A percentile compares a stretch with the other conserved stretches of the same genome.
These are phyloP conservation scores for Ammodytes marinus DNA, from an alignment of 2,113 vertebrate genomes.

Conservation along the genomic window DNA sequence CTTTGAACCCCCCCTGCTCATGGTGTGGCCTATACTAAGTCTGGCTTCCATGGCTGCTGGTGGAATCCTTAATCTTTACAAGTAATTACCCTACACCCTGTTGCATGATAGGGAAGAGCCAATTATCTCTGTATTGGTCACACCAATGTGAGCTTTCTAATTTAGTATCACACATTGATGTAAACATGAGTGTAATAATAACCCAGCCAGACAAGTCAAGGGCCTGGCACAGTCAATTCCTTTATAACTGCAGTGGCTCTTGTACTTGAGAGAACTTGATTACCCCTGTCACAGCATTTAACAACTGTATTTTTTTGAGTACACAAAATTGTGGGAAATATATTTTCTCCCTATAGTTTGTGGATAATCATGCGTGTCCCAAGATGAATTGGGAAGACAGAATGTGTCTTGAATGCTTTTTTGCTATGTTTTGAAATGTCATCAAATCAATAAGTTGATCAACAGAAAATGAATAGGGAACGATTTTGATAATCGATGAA, in stretches of 20 bases:
- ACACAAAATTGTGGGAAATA: not conserved
- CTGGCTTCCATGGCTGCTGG: conserved; percentile 27
- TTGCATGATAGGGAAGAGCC: not conserved
- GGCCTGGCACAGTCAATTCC: not conserved
- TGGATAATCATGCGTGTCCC: not conserved
- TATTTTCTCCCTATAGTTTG: not conserved
- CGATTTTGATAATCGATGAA: not conserved
- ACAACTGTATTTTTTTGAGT: not conserved
- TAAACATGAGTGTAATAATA: not conserved
- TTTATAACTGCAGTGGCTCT: not conserved
- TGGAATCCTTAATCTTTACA: conserved; percentile 64
- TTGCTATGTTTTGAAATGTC: not conserved
- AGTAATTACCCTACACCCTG: conserved; percentile 19
- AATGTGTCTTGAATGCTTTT: not conserved
- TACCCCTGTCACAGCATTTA: not conserved
- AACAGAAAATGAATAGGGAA: not conserved
- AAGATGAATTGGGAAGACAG: not conserved
- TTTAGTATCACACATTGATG: not conserved
- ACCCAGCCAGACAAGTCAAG: not conserved
- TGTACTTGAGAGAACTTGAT: not conserved
- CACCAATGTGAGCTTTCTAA: not conserved
- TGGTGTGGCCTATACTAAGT: conserved; percentile 33
- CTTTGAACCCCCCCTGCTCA: conserved; percentile 36
- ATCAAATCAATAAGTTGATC: not conserved
- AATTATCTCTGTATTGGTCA: conserved; percentile 26